These are phyloP conservation scores for Baryphthengus martii DNA, from an alignment of 2,113 vertebrate species.

Conservation along the genomic window DNA sequence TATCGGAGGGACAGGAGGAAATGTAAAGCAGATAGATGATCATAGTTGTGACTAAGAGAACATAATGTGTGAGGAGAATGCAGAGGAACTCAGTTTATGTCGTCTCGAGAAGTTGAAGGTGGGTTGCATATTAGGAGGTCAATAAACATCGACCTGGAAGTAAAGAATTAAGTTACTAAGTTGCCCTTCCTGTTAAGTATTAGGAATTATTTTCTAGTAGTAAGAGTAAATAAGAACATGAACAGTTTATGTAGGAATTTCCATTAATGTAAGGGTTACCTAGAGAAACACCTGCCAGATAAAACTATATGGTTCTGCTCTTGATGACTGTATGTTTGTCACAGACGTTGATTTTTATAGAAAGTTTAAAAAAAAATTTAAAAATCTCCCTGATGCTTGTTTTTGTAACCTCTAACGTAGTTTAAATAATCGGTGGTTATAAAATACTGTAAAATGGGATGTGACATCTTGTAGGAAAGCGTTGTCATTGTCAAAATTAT, in stretches of 20 bases:
- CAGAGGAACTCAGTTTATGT: background rate
- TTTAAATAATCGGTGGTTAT: background rate
- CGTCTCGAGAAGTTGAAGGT: background rate
- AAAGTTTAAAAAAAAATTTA: background rate
- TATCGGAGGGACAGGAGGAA: background rate
- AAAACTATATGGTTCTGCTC: background rate
- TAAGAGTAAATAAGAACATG: background rate
- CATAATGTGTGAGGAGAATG: background rate
- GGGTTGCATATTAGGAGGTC: background rate
- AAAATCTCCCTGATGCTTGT: background rate
- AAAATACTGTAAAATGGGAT: background rate
- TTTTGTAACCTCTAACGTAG: background rate
- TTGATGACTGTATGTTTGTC: background rate
- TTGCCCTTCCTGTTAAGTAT: background rate
- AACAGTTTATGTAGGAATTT: background rate
- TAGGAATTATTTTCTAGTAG: background rate
- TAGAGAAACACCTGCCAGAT: background rate
- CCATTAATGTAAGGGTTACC: background rate
- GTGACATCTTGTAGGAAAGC: background rate
- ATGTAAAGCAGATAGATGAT: background rate
- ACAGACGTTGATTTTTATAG: background rate
- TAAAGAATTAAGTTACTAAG: background rate
- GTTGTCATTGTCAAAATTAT: background rate
- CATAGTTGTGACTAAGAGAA: background rate
- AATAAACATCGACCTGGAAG: background rate